Conservation (phyloP, 2,797 vertebrate species). For the Bucorvus abyssinicus region DNA sequence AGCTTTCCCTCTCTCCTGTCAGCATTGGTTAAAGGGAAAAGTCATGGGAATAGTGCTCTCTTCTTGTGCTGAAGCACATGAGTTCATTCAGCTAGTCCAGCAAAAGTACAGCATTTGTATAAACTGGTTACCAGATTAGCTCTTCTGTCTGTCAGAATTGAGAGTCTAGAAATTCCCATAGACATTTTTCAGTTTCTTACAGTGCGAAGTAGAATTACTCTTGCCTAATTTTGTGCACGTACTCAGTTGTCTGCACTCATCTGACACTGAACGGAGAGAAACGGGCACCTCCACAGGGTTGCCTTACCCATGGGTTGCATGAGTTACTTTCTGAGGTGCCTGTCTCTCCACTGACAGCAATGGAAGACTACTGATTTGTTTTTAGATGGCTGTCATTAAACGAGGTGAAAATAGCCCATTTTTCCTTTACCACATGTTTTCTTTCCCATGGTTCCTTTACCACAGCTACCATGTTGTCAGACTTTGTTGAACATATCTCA, state of each 20-base stretch:
- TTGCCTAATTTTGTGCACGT: background rate
- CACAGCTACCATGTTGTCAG: background rate
- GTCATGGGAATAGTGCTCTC: background rate
- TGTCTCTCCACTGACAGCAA: background rate
- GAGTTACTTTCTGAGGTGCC: background rate
- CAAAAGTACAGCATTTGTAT: background rate
- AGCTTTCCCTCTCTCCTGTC: background rate
- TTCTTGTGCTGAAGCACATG: background rate
- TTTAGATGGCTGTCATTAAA: background rate
- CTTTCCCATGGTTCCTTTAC: background rate
- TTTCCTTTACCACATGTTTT: background rate
- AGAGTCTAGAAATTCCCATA: background rate
- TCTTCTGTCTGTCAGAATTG: background rate
- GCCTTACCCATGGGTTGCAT: background rate
- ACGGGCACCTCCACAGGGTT: background rate
- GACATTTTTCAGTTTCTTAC: background rate
- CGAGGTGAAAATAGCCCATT: background rate
- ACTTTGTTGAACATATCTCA: background rate
- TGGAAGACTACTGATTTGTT: background rate
- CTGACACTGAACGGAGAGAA: background rate
- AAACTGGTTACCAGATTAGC: background rate
- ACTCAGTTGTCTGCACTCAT: background rate
- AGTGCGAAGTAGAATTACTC: background rate
- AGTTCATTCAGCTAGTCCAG: background rate
- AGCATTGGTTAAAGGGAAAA: background rate